Conservation (phyloP, 2,888 invertebrate genomes). For the Drosophila atripex region DNA sequence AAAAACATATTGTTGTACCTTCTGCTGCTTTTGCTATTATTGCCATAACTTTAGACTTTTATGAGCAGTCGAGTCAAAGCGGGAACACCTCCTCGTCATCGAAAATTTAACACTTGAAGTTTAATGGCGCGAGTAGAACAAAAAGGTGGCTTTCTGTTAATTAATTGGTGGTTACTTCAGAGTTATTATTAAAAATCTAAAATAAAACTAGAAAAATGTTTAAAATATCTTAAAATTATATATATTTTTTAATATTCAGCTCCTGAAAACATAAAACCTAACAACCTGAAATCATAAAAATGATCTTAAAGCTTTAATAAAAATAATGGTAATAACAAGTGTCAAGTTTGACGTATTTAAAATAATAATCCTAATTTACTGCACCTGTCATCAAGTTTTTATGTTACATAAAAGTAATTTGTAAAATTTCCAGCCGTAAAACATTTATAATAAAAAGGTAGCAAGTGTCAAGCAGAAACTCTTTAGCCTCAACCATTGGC, state of each 20-base stretch:
- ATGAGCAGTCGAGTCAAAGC: conserved; percentile 42
- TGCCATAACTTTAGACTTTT: conserved; percentile 69
- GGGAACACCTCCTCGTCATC: neutral
- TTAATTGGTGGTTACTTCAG: conserved; percentile 16
- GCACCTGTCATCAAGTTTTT: conserved; percentile 65
- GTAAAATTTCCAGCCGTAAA: conserved; percentile 62
- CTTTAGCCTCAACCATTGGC: neutral
- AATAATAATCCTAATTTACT: conserved; percentile 73
- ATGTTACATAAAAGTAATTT: conserved; percentile 71
- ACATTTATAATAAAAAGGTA: conserved; percentile 59
- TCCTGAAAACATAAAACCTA: neutral
- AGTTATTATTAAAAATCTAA: too few species aligned
- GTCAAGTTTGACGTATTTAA: conserved; percentile 47
- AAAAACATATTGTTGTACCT: conserved; percentile 43
- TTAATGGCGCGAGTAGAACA: conserved; percentile 50
- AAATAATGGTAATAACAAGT: neutral
- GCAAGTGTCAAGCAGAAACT: conserved; percentile 50
- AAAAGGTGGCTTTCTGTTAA: conserved; percentile 12
- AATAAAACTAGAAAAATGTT: too few species aligned
- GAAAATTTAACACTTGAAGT: conserved; percentile 27
- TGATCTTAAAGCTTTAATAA: conserved; percentile 14
- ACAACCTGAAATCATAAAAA: neutral
- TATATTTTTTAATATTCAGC: neutral
- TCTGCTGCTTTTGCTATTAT: conserved; percentile 45
- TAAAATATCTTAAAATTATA: too few species aligned